Evolutionary conservation across 1,140 invertebrate species (phyloP).

Genomic region (Drosophila lacertosa): DNA sequence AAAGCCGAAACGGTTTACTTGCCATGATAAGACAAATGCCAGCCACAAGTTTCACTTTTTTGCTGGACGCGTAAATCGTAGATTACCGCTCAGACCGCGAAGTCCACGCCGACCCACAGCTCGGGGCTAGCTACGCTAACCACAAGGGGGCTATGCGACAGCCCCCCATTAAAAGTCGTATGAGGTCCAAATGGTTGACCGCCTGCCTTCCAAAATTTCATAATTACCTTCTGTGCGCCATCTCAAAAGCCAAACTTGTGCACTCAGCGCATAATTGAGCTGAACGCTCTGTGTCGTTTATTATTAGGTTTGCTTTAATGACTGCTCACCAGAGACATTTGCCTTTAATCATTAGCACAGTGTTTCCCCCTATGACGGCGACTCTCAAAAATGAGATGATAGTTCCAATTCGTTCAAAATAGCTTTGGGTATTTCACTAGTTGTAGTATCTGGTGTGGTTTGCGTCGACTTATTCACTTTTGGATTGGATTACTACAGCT

Average conservation of each 20-base stretch:
- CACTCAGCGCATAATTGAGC: slow-evolving; percentile 36
- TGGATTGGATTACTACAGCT: too few relatives aligned
- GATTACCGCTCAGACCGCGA: slow-evolving; percentile 27
- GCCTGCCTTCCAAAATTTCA: slow-evolving; percentile 29
- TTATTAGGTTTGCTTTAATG: slow-evolving; percentile 46
- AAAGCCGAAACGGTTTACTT: slow-evolving; percentile 35
- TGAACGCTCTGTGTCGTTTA: slow-evolving; percentile 41
- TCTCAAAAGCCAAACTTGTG: slow-evolving; percentile 10
- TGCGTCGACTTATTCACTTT: too few relatives aligned
- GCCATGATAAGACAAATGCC: slow-evolving; percentile 46
- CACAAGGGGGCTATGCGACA: neutral
- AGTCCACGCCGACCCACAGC: slow-evolving; percentile 26
- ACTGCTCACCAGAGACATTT: slow-evolving; percentile 37
- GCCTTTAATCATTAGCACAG: slow-evolving; percentile 28
- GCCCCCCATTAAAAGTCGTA: slow-evolving; percentile 21
- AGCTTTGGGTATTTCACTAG: too few relatives aligned
- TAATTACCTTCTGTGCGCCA: slow-evolving; percentile 43
- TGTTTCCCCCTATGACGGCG: slow-evolving; percentile 30
- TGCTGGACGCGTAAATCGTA: slow-evolving; percentile 36
- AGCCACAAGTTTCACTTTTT: slow-evolving; percentile 58
- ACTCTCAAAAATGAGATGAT: neutral
- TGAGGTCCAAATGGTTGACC: slow-evolving; percentile 25
- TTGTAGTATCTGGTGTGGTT: too few relatives aligned
- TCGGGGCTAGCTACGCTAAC: slow-evolving; percentile 3
- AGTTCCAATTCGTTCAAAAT: too few relatives aligned